Conservation (phyloP, 2,797 vertebrate genomes). For the Halcyon chelicuti region DNA sequence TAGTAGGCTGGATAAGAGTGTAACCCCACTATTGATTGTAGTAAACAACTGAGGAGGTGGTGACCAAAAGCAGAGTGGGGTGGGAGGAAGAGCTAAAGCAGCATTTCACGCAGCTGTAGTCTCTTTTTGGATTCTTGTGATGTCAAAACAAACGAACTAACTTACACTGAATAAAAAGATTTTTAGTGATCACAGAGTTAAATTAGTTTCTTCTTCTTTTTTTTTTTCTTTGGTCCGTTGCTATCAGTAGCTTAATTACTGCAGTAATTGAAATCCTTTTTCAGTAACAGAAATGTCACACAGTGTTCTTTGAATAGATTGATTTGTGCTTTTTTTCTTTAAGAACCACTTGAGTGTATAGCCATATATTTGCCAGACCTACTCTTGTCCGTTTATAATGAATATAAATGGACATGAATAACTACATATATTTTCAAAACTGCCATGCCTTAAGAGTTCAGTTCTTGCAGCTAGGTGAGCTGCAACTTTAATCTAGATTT, state of each 20-base stretch:
- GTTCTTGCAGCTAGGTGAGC: not conserved
- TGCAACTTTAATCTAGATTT: not conserved
- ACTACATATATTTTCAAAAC: not conserved
- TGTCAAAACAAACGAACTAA: not conserved
- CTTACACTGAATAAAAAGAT: not conserved
- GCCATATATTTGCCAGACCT: not conserved
- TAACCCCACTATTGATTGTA: not conserved
- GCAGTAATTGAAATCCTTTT: not conserved
- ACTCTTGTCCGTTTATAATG: not conserved
- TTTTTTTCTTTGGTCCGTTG: not conserved
- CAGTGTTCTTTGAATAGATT: not conserved
- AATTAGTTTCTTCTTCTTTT: too few species aligned
- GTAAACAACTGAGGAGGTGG: not conserved
- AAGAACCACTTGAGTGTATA: not conserved
- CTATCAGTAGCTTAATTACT: not conserved
- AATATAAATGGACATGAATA: not conserved
- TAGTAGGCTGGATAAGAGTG: not conserved
- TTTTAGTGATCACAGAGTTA: not conserved
- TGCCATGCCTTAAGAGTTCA: not conserved
- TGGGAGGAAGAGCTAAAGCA: not conserved
- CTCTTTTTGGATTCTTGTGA: not conserved
- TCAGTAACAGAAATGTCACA: not conserved
- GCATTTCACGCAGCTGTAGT: not conserved
- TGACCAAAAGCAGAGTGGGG: not conserved
- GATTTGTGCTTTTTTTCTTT: not conserved